Evolutionary conservation across 2,113 vertebrate species (phyloP).

Genomic region (Arizona elegans): DNA sequence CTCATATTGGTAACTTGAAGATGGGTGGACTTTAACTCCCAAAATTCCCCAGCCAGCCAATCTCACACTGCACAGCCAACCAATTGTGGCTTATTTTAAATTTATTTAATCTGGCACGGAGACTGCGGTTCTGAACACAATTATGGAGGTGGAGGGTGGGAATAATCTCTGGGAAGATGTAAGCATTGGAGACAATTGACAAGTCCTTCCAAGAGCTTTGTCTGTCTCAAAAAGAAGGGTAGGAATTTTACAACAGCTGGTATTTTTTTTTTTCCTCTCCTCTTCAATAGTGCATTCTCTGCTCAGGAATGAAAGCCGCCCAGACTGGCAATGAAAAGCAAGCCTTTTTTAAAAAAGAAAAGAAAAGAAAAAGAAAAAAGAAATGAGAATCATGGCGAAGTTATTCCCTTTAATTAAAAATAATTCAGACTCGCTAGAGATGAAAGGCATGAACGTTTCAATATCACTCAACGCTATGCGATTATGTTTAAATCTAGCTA

Average conservation of each 20-base stretch:
- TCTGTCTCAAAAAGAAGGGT: neutral
- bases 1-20: neutral
- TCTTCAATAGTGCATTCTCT: neutral
- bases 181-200: neutral
- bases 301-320: neutral
- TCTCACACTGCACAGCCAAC: neutral
- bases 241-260: neutral
- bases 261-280: fast-evolving
- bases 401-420: slow-evolving; percentile 33
- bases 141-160: fast-evolving
- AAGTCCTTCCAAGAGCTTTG: neutral
- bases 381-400: neutral
- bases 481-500: slow-evolving; percentile 52
- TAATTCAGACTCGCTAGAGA: slow-evolving; percentile 41
- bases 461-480: slow-evolving; percentile 53
- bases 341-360: slow-evolving; percentile 14
- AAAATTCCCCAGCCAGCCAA: neutral
- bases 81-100: neutral
- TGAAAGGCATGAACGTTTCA: slow-evolving; percentile 43
- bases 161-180: neutral
- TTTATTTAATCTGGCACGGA: neutral
- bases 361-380: neutral
- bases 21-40: neutral
- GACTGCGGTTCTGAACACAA: neutral
- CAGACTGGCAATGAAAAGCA: slow-evolving; percentile 30